Evolutionary conservation across 1,140 invertebrate species (phyloP).

Genomic region (Drosophila oshimai): DNA sequence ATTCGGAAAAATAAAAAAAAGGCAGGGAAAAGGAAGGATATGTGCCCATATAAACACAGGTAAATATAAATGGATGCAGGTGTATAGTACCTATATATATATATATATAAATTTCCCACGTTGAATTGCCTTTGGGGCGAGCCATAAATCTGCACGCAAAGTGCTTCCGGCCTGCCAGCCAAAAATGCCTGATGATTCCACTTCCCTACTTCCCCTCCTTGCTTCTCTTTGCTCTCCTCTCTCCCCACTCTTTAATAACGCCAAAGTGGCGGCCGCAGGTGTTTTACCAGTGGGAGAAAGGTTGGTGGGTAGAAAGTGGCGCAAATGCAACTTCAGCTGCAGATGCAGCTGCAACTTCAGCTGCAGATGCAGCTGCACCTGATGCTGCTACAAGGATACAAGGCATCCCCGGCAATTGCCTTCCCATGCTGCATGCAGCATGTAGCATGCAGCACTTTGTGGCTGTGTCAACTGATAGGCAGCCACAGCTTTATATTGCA

Average conservation of each 20-base stretch:
- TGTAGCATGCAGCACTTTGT: slow-evolving; percentile 32
- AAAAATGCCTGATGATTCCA: slow-evolving; percentile 42
- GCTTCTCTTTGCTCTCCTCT: too few species aligned
- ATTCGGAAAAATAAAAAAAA: slow-evolving; percentile 24
- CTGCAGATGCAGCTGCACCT: slow-evolving; percentile 22
- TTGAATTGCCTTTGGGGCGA: slow-evolving; percentile 31
- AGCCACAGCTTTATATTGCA: slow-evolving; percentile 11
- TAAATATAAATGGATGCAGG: background rate
- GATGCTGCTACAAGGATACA: too few species aligned
- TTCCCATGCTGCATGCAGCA: too few species aligned
- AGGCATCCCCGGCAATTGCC: slow-evolving; percentile 1
- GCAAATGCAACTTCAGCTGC: slow-evolving; percentile 49
- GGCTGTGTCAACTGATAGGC: slow-evolving; percentile 44
- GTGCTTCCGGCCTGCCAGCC: slow-evolving; percentile 65
- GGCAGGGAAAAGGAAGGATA: slow-evolving; percentile 13
- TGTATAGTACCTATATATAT: too few species aligned
- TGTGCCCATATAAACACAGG: slow-evolving; percentile 8
- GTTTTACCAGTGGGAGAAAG: slow-evolving; percentile 19
- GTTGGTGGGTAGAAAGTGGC: slow-evolving; percentile 25
- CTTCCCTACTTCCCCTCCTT: too few species aligned
- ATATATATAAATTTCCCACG: slow-evolving; percentile 1
- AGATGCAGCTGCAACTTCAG: background rate
- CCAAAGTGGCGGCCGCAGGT: slow-evolving; percentile 59
- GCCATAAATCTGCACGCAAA: slow-evolving; percentile 69
- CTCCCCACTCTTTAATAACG: slow-evolving; percentile 46